A percentile compares a stretch with the other conserved stretches of the same genome.
Conservation (phyloP, 2,113 vertebrate species). For the Macroglossus sobrinus region DNA sequence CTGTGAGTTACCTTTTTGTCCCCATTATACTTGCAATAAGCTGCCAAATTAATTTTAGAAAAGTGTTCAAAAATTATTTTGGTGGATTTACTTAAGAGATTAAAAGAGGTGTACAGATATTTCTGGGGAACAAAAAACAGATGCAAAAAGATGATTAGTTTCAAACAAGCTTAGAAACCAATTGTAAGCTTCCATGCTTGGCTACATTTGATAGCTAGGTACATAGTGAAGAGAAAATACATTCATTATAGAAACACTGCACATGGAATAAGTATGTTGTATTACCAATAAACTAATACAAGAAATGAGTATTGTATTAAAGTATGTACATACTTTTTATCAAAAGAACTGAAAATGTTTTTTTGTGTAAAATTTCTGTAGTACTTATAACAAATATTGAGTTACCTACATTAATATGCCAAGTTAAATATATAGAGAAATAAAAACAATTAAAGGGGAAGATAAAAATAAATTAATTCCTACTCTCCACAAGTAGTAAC, state of each 20-base stretch:
- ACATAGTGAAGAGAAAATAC: background rate
- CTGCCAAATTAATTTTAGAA: slow-evolving; percentile 13
- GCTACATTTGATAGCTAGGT: background rate
- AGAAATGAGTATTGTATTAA: background rate
- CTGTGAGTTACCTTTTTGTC: background rate
- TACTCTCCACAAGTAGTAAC: background rate
- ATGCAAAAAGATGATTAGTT: background rate
- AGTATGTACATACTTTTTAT: background rate
- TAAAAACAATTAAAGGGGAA: background rate
- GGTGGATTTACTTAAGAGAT: background rate
- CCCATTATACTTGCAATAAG: background rate
- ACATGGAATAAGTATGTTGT: background rate
- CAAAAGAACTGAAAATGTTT: background rate
- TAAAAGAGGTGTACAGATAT: background rate
- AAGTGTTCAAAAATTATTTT: background rate
- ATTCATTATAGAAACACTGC: background rate
- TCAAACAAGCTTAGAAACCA: background rate
- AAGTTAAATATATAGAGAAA: background rate
- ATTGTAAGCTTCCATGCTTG: background rate
- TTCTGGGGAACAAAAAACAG: background rate
- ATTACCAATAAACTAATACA: background rate
- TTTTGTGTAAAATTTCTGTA: background rate
- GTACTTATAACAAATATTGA: background rate
- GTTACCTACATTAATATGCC: background rate
- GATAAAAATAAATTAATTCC: background rate